A percentile compares a stretch with the other conserved stretches of the same genome.
Conservation (phyloP, 2,797 vertebrate genomes). For the Paguma larvata region DNA sequence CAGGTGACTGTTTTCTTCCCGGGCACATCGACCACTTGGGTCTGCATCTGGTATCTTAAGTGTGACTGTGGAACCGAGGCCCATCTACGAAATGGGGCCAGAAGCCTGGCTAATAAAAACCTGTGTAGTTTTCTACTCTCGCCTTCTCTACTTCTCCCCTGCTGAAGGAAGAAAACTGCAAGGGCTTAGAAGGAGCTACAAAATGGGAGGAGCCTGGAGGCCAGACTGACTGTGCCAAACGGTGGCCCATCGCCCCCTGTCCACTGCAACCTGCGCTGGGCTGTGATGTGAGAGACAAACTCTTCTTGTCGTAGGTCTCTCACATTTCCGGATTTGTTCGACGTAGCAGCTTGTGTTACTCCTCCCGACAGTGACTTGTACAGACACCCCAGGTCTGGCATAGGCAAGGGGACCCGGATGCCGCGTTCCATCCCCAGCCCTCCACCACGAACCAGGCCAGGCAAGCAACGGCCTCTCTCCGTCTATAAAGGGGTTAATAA, state of each 20-base stretch:
- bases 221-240: neutral
- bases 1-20: neutral
- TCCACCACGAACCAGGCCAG: neutral
- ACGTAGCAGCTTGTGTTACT: neutral
- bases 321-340: neutral
- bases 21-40: neutral
- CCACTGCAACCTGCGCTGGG: fast-evolving
- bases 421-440: neutral
- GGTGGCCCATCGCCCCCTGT: fast-evolving
- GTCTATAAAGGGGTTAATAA: neutral
- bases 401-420: neutral
- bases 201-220: neutral
- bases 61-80: neutral
- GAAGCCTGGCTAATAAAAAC: neutral
- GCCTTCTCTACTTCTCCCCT: neutral
- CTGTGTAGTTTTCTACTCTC: neutral
- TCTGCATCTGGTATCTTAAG: neutral
- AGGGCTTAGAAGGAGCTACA: neutral
- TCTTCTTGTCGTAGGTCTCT: neutral
- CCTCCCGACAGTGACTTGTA: no score
- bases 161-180: neutral
- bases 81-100: neutral
- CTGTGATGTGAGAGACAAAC: neutral
- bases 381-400: neutral
- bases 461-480: neutral